phyloP scores from a whole-genome alignment of 2,113 vertebrate genomes.

The Silurus glanis region DNA sequence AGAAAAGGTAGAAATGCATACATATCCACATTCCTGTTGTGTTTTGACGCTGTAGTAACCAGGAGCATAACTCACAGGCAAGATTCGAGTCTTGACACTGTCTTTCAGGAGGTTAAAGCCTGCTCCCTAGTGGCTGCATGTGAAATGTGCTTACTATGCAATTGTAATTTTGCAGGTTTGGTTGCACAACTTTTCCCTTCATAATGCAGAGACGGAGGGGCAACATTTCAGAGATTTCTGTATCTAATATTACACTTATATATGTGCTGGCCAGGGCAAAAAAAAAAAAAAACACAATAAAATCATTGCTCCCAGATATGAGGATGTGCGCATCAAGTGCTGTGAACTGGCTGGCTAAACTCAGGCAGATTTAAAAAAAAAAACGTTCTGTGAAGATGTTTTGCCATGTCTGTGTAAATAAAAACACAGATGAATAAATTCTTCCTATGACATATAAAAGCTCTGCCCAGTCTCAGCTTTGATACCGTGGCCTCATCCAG shows the following conservation, averaged over 20 bases:
- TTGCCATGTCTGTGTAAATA: slow-evolving; percentile 23
- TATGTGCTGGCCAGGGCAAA: slow-evolving; percentile 20
- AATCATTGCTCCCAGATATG: slow-evolving; percentile 19
- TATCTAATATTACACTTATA: slow-evolving; percentile 12
- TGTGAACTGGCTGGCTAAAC: slow-evolving; percentile 4
- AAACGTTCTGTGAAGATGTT: neutral
- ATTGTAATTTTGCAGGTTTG: neutral
- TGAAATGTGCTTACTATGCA: slow-evolving; percentile 16
- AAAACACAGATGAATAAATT: slow-evolving; percentile 29
- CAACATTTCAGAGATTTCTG: slow-evolving; percentile 20
- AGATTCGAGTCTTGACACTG: neutral
- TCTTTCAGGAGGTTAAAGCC: neutral
- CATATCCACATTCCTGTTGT: slow-evolving; percentile 16
- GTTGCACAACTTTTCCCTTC: neutral
- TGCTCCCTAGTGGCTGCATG: slow-evolving; percentile 36
- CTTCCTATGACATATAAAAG: slow-evolving; percentile 32
- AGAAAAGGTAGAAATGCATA: slow-evolving; percentile 80
- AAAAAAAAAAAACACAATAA: slow-evolving; percentile 32
- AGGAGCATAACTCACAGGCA: neutral
- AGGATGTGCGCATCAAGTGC: slow-evolving; percentile 2
- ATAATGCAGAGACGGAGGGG: neutral
- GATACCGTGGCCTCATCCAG: slow-evolving; percentile 57
- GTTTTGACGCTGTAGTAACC: slow-evolving; percentile 47
- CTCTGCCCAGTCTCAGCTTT: slow-evolving; percentile 27
- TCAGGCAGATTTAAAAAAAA: slow-evolving; percentile 19